Evolutionary conservation across 2,888 invertebrate genomes (phyloP).

Genomic region (Gortyna flavago): DNA sequence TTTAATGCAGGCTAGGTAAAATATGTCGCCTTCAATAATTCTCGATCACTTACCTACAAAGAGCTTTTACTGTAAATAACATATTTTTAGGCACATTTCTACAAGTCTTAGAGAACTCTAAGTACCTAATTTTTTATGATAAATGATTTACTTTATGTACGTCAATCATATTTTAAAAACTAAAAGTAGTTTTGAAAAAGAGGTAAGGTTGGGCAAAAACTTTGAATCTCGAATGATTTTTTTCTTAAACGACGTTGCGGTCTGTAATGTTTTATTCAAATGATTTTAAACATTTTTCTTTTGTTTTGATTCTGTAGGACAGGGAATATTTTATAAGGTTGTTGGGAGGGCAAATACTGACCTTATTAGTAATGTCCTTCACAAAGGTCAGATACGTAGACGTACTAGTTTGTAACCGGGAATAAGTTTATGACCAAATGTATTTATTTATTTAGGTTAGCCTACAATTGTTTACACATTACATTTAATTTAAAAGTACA

Average conservation of each 20-base stretch:
- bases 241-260: conserved; percentile 17
- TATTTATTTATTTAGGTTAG: too few species aligned
- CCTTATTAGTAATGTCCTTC: not conserved
- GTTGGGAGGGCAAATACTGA: conserved; percentile 2
- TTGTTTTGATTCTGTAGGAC: conserved; percentile 8
- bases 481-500: too few species aligned
- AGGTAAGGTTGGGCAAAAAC: conserved; percentile 8
- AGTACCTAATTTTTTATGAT: not conserved
- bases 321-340: not conserved
- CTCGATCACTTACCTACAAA: not conserved
- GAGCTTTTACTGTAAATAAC: conserved; percentile 4
- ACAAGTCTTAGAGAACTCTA: conserved; percentile 24
- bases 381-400: not conserved
- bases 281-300: conserved; percentile 20
- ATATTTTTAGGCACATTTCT: not conserved
- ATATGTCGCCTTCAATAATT: not conserved
- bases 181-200: too few species aligned
- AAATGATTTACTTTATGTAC: too few species aligned
- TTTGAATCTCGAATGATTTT: conserved; percentile 20
- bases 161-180: too few species aligned
- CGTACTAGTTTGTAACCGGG: too few species aligned
- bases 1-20: not conserved
- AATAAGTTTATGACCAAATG: not conserved
- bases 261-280: conserved; percentile 30
- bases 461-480: too few species aligned